These are phyloP conservation scores for Datnioides undecimradiatus DNA, from an alignment of 2,113 vertebrate species.

Conservation along the genomic window DNA sequence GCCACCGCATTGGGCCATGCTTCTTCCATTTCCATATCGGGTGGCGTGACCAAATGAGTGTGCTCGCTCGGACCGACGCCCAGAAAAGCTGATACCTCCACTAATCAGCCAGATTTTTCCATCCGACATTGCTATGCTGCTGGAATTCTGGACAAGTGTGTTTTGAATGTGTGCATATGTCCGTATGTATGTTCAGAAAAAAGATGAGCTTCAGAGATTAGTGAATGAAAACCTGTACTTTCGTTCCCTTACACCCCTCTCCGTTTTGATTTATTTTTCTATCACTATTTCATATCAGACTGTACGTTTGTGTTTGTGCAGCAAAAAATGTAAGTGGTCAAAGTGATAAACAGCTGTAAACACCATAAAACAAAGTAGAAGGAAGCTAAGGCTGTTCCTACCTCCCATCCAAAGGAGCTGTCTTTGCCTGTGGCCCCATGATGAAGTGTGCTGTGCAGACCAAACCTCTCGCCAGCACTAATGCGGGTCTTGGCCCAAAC, in stretches of 20 bases:
- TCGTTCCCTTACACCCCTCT: slow-evolving; percentile 60
- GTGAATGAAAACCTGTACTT: slow-evolving; percentile 15
- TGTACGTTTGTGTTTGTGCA: neutral
- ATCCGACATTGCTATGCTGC: slow-evolving; percentile 70
- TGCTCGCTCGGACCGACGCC: slow-evolving; percentile 73
- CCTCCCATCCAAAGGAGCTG: slow-evolving; percentile 96
- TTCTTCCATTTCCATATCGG: slow-evolving; percentile 84
- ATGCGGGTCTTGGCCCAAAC: slow-evolving; percentile 96
- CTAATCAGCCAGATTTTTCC: slow-evolving; percentile 85
- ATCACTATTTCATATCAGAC: neutral
- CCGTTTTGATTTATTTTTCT: neutral
- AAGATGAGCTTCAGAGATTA: slow-evolving; percentile 62
- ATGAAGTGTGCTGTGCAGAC: slow-evolving; percentile 88
- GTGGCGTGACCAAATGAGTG: slow-evolving; percentile 87
- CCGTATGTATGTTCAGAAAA: slow-evolving; percentile 36
- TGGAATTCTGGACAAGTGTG: slow-evolving; percentile 55
- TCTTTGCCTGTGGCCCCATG: slow-evolving; percentile 90
- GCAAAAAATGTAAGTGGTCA: neutral
- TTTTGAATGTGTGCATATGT: slow-evolving; percentile 8
- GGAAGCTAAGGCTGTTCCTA: slow-evolving; percentile 78
- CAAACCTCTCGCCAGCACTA: slow-evolving; percentile 90
- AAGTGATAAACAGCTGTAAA: neutral
- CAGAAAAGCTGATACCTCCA: slow-evolving; percentile 83
- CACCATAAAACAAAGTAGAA: neutral
- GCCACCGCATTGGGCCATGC: slow-evolving; percentile 74